Evolutionary conservation across 2,797 vertebrate species (phyloP), one percentile per base, ranked within the genome.

Genomic region (Melanogrammus aeglefinus): DNA sequence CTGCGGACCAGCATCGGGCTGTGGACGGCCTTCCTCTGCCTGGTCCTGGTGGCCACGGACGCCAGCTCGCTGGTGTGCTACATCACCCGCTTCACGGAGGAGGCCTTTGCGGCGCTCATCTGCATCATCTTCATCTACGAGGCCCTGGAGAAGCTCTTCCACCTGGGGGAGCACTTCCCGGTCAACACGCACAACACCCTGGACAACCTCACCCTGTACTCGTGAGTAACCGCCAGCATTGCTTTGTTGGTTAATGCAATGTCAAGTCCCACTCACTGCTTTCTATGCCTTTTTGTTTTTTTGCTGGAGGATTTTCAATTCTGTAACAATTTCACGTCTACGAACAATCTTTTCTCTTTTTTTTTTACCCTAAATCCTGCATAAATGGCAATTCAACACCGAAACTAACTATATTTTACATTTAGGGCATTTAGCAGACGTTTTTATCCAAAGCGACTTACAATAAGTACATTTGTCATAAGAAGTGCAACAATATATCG

Each of bases 121-220:
- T 99, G 97, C 91, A 96, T 99, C 90, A 99, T 99, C 92, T 99
- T 99, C 91, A 99, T 99, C 90, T 98, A 99, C 0, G 97, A 99
- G 91, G 97, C 97, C 47, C 86, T 99, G 78, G 97, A 98, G 94
- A 99, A 98, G 85, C 95, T 99, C 79, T 95, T 97, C 86, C 93
- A 97, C 86, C 92, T 99, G 85, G 96, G 96, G 88, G 95, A 98
- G 89, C 79, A 91, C 47, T 98, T 95, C 87, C 93, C 95, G 7
- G 94, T 98, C 90, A 97, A 99, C 90, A 98, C 93, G 95, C 94
- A 96, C 92, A 96, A 93, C 80, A 83, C 91, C 86, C 85, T 98
- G 92, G 94, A 97, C 81, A 91, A 96, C 88, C 94, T 99, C 76
- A 99, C 97, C 24, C 82, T 90, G 63, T 98, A 98, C 91, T 95